Base-by-base conservation (phyloP, 2,113 vertebrate species). In the Pyxicephalus adspersus region DNA sequence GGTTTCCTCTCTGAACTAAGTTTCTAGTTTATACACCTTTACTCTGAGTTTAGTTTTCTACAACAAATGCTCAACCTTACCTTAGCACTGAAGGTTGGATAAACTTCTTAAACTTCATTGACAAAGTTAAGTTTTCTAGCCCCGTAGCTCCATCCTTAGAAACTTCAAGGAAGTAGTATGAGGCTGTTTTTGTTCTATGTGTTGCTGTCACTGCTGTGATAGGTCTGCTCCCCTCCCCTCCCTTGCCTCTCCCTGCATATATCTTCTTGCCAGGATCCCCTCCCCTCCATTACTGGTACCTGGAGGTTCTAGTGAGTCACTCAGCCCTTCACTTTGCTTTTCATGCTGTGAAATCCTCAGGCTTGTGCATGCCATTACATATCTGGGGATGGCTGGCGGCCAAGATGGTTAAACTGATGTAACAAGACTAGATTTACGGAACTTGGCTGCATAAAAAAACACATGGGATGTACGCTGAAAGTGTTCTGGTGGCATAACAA, bases 311-410 rank as follows among this genome's bases (percentile, higher is more conserved):
- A 74, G 25, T 82, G 80, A 82, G 61, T 82, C 72, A 82, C 64
- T 2, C 79, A 34, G 63, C 9, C 29, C 61, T 75, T 23, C 51
- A 13, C 34, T 57, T 60, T 81, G 29, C 61, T 64, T 60, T 55
- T 16, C 64, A 50, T 54, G 29, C n/a, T 34, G 66, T 70, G 57
- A 28, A 58, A 45, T 75, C 64, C 71, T 75, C 80, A 75, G 74
- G 80, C 80, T 74, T 60, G 51, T 75, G 72, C 80, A 50, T 82
- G 71, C 71, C 80, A 60, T 75, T 66, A 65, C 80, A 75, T 74
- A 75, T 75, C 31, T 74, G 70, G n/a, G 72, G 61, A 58, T 64
- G 80, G 80, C 70, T 9, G 50, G 9, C 61, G 29, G 80, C 80
- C 80, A 82, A 52, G 28, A 38, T 25, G 4, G 23, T 66, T 58